Evolutionary conservation across 2,797 vertebrate species (phyloP).

Genomic region (Adrianichthys oophorus): DNA sequence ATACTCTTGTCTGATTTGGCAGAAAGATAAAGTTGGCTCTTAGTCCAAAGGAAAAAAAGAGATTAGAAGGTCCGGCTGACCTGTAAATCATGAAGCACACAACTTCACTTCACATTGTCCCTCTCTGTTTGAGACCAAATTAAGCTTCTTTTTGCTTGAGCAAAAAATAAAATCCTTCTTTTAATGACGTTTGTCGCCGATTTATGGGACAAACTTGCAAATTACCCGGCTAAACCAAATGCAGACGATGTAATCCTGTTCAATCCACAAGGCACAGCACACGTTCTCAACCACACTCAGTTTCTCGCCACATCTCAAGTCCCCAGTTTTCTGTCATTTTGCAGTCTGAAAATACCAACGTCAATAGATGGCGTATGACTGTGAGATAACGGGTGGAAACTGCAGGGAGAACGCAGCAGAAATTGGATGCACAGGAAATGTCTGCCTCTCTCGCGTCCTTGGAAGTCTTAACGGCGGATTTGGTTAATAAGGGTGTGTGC

Average conservation of each 20-base stretch:
- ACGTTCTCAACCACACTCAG: slow-evolving; percentile 69
- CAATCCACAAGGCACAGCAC: slow-evolving; percentile 55
- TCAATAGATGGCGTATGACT: slow-evolving; percentile 3
- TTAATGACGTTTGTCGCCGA: background rate
- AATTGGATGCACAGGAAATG: slow-evolving; percentile 34
- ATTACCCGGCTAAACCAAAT: background rate
- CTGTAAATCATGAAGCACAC: slow-evolving; percentile 28
- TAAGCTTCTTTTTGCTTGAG: background rate
- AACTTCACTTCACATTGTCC: slow-evolving; percentile 17
- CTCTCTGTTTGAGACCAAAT: slow-evolving; percentile 10
- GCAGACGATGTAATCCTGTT: slow-evolving; percentile 15
- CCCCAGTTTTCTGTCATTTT: background rate
- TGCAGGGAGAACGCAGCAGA: slow-evolving; percentile 64
- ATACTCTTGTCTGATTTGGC: slow-evolving; percentile 46
- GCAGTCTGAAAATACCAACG: slow-evolving; percentile 25
- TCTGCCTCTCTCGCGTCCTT: slow-evolving; percentile 26
- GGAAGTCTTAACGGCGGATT: slow-evolving; percentile 57
- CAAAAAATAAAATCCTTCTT: background rate
- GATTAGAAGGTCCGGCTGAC: slow-evolving; percentile 51
- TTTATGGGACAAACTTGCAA: background rate
- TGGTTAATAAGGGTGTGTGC: slow-evolving; percentile 44
- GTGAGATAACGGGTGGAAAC: slow-evolving; percentile 47
- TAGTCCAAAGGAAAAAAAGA: slow-evolving; percentile 12
- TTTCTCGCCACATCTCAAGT: slow-evolving; percentile 49
- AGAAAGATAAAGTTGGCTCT: slow-evolving; percentile 20